Percentiles rank a stretch among this genome's conserved stretches.
phyloP scores from a whole-genome alignment of 2,113 vertebrate species.

The Ibidorhyncha struthersii region DNA sequence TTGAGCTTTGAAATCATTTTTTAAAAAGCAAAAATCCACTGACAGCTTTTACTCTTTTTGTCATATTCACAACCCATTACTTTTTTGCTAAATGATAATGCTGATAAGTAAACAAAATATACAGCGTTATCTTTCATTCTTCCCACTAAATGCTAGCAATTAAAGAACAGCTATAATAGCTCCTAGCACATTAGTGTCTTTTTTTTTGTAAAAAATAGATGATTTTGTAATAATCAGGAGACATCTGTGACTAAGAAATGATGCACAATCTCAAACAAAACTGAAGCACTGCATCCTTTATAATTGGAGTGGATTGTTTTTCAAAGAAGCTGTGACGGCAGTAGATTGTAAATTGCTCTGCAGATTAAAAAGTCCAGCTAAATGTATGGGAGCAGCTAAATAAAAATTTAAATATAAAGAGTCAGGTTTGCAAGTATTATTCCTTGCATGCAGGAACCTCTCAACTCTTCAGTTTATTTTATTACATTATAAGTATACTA shows the following conservation, averaged over 20 bases:
- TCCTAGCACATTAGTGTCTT: neutral
- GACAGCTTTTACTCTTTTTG: neutral
- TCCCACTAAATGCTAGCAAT: neutral
- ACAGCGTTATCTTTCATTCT: neutral
- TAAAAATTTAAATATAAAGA: neutral
- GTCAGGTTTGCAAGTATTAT: neutral
- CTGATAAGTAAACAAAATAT: neutral
- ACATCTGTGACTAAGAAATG: neutral
- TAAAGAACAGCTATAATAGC: neutral
- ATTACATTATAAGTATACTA: neutral
- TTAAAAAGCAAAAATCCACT: neutral
- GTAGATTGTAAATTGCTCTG: neutral
- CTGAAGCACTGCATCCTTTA: neutral
- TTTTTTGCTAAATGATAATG: neutral
- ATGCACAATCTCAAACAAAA: neutral
- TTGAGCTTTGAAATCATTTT: neutral
- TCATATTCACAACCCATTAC: neutral
- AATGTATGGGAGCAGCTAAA: neutral
- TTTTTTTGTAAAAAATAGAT: neutral
- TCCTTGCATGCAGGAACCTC: neutral
- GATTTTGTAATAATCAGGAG: neutral
- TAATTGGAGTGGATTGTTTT: neutral
- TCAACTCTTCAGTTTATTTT: neutral
- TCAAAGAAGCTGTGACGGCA: neutral
- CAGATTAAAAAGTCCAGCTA: neutral